phyloP scores from a whole-genome alignment of 2,888 invertebrate genomes.

The Tiliacea aurago region DNA sequence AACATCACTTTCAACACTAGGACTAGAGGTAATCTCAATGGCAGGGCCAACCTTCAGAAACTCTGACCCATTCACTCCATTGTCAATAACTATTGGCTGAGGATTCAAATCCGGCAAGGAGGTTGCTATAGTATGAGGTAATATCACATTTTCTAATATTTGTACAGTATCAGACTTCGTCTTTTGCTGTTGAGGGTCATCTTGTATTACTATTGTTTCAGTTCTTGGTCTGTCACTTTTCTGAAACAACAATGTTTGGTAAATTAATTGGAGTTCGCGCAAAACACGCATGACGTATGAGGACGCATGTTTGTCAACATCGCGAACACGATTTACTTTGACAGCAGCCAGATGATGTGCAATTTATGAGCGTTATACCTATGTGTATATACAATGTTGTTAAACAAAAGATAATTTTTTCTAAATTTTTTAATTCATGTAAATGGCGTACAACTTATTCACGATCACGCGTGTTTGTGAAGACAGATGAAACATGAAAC shows the following conservation, averaged over 20 bases:
- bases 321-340: not conserved
- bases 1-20: constrained; percentile 49
- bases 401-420: not conserved
- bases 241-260: constrained; percentile 33
- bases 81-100: constrained; percentile 48
- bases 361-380: too few species aligned
- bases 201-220: constrained; percentile 35
- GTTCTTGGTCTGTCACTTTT: constrained; percentile 32
- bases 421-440: not conserved
- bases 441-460: not conserved
- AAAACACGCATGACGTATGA: not conserved
- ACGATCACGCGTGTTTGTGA: not conserved
- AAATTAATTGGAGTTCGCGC: constrained; percentile 7
- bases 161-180: constrained; percentile 20
- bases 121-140: constrained; percentile 36
- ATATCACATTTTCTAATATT: constrained; percentile 42
- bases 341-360: not conserved
- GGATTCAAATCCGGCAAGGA: constrained; percentile 66
- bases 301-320: constrained; percentile 11
- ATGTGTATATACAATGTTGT: not conserved
- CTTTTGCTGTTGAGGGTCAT: constrained; percentile 18
- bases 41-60: constrained; percentile 19
- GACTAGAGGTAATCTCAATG: constrained; percentile 44
- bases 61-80: constrained; percentile 1
- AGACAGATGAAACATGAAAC: constrained; percentile 15